Percentiles rank a stretch among this genome's conserved stretches.
phyloP scores from a whole-genome alignment of 2,888 invertebrate genomes.

The Conus canariensis region DNA sequence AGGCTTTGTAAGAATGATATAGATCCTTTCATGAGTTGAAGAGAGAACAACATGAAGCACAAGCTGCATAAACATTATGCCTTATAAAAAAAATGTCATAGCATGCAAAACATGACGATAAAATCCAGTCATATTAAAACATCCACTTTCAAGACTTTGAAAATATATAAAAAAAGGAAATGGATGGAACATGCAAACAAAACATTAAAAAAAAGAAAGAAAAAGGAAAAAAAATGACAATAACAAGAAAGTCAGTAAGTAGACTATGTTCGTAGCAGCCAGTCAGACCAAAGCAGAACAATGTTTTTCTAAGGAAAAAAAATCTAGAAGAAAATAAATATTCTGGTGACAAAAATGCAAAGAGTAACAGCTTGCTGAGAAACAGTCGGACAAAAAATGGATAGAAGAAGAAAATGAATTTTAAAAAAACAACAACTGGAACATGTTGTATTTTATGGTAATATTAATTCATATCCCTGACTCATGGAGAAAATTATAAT shows the following conservation, averaged over 20 bases:
- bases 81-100: background rate
- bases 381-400: background rate
- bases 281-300: background rate
- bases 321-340: background rate
- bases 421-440: no score
- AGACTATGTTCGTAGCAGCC: background rate
- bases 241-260: background rate
- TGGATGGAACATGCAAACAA: background rate
- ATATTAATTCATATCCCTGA: no score
- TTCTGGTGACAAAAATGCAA: background rate
- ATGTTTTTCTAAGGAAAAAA: background rate
- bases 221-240: background rate
- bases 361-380: background rate
- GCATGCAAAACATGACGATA: background rate
- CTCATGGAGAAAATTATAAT: no score
- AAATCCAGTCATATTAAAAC: background rate
- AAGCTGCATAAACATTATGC: background rate
- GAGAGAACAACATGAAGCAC: background rate
- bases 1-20: background rate
- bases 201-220: background rate
- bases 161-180: background rate
- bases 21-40: background rate
- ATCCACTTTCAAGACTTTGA: background rate
- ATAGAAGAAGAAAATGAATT: background rate
- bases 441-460: no score